Evolutionary conservation across 2,888 invertebrate species (phyloP).

Genomic region (Molorchus minor): DNA sequence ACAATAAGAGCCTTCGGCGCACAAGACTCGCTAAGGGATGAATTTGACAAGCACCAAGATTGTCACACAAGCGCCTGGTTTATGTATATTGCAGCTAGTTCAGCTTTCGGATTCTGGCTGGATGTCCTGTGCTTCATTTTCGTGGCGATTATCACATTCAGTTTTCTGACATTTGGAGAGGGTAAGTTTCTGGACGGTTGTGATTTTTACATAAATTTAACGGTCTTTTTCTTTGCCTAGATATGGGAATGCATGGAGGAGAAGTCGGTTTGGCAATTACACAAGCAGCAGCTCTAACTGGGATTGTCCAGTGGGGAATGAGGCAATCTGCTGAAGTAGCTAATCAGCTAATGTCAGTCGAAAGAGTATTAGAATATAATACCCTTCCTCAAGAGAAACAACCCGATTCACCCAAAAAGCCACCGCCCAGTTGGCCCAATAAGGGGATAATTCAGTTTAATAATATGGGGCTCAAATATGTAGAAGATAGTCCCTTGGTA

Average conservation of each 20-base stretch:
- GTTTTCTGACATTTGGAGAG: constrained; percentile 66
- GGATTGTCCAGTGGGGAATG: constrained; percentile 80
- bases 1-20: constrained; percentile 82
- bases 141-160: constrained; percentile 72
- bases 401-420: constrained; percentile 64
- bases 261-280: constrained; percentile 74
- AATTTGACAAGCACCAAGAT: constrained; percentile 69
- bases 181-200: constrained; percentile 46
- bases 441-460: constrained; percentile 72
- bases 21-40: constrained; percentile 69
- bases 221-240: constrained; percentile 23
- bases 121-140: constrained; percentile 73
- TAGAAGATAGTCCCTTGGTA: constrained; percentile 70
- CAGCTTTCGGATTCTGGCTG: constrained; percentile 73
- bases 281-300: constrained; percentile 69
- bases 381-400: constrained; percentile 71
- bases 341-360: constrained; percentile 82
- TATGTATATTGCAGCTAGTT: constrained; percentile 71
- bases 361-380: constrained; percentile 85
- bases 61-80: constrained; percentile 74
- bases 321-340: constrained; percentile 84
- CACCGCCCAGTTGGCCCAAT: constrained; percentile 72
- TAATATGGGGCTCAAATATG: constrained; percentile 73
- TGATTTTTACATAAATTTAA: background rate
- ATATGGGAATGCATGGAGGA: constrained; percentile 62